These are phyloP conservation scores for Oncorhynchus masou DNA, from an alignment of 2,113 vertebrate species.

Conservation along the genomic window DNA sequence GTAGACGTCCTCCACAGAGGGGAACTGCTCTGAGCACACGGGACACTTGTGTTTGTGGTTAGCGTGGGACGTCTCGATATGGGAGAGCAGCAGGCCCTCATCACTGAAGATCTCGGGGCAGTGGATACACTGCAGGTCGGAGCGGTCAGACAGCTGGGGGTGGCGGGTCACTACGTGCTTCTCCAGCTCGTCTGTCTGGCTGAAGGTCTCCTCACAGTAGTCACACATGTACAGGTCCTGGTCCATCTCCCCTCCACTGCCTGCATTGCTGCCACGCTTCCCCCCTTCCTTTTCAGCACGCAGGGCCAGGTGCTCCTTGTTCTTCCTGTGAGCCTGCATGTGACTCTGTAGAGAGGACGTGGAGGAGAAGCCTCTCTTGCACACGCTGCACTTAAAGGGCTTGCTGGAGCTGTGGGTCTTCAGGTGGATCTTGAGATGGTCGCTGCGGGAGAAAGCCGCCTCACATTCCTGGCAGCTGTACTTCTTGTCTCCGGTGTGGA, in stretches of 20 bases:
- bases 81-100: conserved; percentile 87
- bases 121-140: conserved; percentile 93
- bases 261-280: conserved; percentile 71
- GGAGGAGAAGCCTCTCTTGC: conserved; percentile 92
- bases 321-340: conserved; percentile 97
- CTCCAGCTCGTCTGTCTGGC: conserved; percentile 94
- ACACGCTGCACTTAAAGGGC: conserved; percentile 98
- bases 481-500: conserved; percentile 97
- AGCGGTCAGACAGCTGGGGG: conserved; percentile 87
- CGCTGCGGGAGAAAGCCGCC: conserved; percentile 94
- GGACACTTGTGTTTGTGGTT: conserved; percentile 90
- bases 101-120: conserved; percentile 95
- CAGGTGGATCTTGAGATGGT: conserved; percentile 98
- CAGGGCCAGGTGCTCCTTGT: conserved; percentile 86
- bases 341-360: conserved; percentile 94
- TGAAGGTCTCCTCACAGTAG: conserved; percentile 96
- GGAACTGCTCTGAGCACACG: conserved; percentile 92
- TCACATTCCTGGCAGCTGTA: conserved; percentile 97
- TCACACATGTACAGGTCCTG: conserved; percentile 93
- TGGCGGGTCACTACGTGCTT: conserved; percentile 96
- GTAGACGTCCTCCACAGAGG: conserved; percentile 91
- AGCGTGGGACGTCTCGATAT: conserved; percentile 90
- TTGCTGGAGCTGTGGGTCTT: conserved; percentile 99
- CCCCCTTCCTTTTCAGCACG: conserved; percentile 84
- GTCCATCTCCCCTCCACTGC: conserved; percentile 94